These are phyloP conservation scores for Agapetus fuscipes DNA, from an alignment of 2,888 invertebrate species.

Conservation along the genomic window DNA sequence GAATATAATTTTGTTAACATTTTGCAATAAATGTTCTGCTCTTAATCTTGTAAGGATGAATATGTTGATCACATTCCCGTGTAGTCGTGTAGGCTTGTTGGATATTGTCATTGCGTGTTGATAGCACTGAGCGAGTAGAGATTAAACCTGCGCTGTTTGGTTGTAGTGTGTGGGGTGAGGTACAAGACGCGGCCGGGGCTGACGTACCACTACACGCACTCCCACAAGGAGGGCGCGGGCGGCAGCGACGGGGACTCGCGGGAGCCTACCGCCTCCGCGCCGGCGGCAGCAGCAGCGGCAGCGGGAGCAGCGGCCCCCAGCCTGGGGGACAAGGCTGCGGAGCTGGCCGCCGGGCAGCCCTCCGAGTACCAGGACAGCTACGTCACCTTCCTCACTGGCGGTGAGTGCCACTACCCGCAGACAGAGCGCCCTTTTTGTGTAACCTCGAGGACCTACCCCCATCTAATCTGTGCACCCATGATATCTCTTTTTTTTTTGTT, in stretches of 20 bases:
- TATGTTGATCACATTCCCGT: too few relatives aligned
- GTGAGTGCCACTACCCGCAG: conserved; percentile 11
- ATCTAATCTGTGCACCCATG: too few relatives aligned
- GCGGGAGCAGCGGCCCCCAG: neutral
- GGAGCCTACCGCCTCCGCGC: conserved; percentile 29
- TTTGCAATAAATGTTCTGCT: too few relatives aligned
- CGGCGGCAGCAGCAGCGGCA: conserved; percentile 24
- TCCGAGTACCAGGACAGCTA: conserved; percentile 56
- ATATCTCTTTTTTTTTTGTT: too few relatives aligned
- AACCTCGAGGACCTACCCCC: neutral
- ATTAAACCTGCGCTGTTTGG: too few relatives aligned
- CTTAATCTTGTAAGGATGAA: too few relatives aligned
- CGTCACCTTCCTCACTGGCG: conserved; percentile 52
- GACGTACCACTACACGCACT: conserved; percentile 92
- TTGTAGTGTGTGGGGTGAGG: conserved; percentile 88
- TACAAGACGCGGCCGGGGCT: conserved; percentile 95
- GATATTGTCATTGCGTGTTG: too few relatives aligned
- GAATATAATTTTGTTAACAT: too few relatives aligned
- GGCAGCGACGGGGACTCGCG: conserved; percentile 36
- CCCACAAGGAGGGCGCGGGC: conserved; percentile 56
- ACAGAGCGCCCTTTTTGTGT: neutral
- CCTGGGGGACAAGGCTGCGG: conserved; percentile 1
- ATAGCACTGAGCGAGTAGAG: too few relatives aligned
- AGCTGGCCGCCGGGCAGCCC: conserved; percentile 24
- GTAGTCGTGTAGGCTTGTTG: too few relatives aligned